Percentiles rank a stretch among this genome's conserved stretches.
These are phyloP conservation scores for Drosophila kepulauana DNA, from an alignment of 1,140 invertebrate genomes.

Conservation along the genomic window DNA sequence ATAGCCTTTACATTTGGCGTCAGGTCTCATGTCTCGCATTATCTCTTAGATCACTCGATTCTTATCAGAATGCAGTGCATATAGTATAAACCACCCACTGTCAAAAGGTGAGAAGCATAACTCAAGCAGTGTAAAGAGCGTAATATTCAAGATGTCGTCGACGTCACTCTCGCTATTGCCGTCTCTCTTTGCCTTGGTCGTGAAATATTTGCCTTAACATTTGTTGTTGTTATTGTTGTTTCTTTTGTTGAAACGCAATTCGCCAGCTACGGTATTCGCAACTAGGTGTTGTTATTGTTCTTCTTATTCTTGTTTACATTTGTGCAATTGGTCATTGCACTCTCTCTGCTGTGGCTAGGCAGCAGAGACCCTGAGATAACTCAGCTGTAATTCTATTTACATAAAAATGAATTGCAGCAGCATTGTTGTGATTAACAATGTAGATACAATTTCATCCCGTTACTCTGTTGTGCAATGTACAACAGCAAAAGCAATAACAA, in stretches of 20 bases:
- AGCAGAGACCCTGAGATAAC: slow-evolving; percentile 14
- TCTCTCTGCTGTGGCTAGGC: background rate
- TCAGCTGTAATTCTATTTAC: background rate
- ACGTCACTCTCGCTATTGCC: slow-evolving; percentile 5
- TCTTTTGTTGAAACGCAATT: slow-evolving; percentile 37
- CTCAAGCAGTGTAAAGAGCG: background rate
- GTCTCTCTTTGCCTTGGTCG: slow-evolving; percentile 4
- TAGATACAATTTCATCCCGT: slow-evolving; percentile 7
- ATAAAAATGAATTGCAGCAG: slow-evolving; percentile 19
- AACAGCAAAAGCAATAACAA: too few relatives aligned
- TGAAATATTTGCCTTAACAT: slow-evolving; percentile 45
- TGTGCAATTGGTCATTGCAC: slow-evolving; percentile 45
- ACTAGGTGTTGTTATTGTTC: slow-evolving; percentile 8
- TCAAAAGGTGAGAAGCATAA: background rate
- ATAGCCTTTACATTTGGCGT: background rate
- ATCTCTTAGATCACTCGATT: background rate
- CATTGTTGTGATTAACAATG: slow-evolving; percentile 19
- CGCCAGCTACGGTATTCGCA: slow-evolving; percentile 4
- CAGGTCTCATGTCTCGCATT: background rate
- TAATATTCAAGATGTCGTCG: background rate
- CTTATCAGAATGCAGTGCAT: background rate
- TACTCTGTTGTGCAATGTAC: background rate
- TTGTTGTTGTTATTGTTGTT: slow-evolving; percentile 30
- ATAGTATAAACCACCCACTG: background rate
- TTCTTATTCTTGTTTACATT: slow-evolving; percentile 16